Evolutionary conservation across 2,113 vertebrate genomes (phyloP).

Genomic region (Sciurus niger): DNA sequence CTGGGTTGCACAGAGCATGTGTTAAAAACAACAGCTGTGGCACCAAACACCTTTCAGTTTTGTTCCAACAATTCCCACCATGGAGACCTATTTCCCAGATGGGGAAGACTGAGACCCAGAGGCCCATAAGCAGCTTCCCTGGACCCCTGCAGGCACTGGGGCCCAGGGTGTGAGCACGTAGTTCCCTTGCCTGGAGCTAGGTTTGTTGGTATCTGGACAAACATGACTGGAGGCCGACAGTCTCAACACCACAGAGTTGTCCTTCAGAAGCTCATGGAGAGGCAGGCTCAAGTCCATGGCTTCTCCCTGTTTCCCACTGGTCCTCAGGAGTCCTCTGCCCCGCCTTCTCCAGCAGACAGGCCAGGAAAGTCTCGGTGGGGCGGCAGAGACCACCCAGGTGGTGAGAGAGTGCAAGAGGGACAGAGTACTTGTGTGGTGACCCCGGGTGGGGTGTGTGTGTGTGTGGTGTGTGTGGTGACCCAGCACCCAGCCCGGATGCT

Average conservation of each 20-base stretch:
- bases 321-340: not conserved
- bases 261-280: not conserved
- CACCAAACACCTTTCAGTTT: not conserved
- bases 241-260: no score
- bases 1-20: not conserved
- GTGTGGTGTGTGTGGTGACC: not conserved
- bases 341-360: not conserved
- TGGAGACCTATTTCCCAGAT: not conserved
- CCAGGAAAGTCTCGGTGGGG: not conserved
- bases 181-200: not conserved
- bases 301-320: not conserved
- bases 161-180: not conserved
- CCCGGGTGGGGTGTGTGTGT: not conserved
- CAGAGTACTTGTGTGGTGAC: not conserved
- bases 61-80: not conserved
- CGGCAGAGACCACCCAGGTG: conserved; percentile 68
- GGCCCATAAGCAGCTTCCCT: not conserved
- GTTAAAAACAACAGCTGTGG: not conserved
- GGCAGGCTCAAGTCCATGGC: not conserved
- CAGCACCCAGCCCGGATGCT: not conserved
- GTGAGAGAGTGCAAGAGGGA: not conserved
- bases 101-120: not conserved
- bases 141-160: not conserved
- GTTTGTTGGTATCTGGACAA: not conserved
- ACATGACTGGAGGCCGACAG: not conserved